These are phyloP conservation scores for Salvelinus alpinus DNA, from an alignment of 2,113 vertebrate genomes.

Conservation along the genomic window DNA sequence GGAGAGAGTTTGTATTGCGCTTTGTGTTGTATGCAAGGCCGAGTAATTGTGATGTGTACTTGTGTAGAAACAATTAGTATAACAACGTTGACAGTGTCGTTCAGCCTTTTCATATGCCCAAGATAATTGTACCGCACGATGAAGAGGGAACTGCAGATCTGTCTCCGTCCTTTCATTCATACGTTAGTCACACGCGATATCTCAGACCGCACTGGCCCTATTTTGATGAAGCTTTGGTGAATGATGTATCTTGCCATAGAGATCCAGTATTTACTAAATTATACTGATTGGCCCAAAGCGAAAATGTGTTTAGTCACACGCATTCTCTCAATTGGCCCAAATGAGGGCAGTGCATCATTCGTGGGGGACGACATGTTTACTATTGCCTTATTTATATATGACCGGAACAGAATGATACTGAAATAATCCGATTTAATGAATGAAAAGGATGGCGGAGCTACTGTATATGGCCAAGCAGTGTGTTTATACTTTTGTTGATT, in stretches of 20 bases:
- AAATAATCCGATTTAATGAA: not conserved
- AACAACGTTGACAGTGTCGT: slow-evolving; percentile 30
- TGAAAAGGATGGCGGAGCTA: not conserved
- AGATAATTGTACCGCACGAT: not conserved
- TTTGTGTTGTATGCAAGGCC: slow-evolving; percentile 62
- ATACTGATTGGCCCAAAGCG: not conserved
- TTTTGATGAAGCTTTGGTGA: too few relatives aligned
- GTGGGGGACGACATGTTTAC: too few relatives aligned
- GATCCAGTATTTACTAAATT: too few relatives aligned
- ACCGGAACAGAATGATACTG: not conserved
- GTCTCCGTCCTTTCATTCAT: too few relatives aligned
- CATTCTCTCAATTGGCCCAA: too few relatives aligned
- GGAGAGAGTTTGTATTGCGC: slow-evolving; percentile 59
- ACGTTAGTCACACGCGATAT: too few relatives aligned
- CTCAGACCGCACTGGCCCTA: too few relatives aligned
- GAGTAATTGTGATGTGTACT: slow-evolving; percentile 59
- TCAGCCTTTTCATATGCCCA: slow-evolving; percentile 29
- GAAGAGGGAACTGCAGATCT: too few relatives aligned
- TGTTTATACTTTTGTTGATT: not conserved
- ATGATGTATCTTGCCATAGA: too few relatives aligned
- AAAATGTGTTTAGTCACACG: too few relatives aligned
- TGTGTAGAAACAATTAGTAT: slow-evolving; percentile 53
- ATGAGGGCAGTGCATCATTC: too few relatives aligned
- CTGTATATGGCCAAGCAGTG: not conserved
- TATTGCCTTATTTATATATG: not conserved